Conservation (phyloP, 2,888 invertebrate species). For the Drosophila imparisetae region DNA sequence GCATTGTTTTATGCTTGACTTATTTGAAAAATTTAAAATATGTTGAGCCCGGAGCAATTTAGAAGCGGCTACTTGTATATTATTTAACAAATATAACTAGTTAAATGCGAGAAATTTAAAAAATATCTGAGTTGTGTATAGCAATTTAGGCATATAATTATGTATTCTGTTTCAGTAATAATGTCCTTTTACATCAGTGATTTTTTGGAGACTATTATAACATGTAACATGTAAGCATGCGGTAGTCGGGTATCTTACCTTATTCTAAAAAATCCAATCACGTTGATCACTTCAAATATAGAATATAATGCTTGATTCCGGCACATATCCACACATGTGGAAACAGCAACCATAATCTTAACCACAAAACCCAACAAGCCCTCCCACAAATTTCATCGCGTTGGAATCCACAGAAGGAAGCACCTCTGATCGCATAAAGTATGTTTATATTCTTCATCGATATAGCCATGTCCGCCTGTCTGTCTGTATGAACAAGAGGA, state of each 20-base stretch:
- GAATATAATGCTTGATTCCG: not conserved
- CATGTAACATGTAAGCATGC: too few species aligned
- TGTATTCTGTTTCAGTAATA: not conserved
- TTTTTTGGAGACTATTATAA: too few species aligned
- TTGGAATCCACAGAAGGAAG: not conserved
- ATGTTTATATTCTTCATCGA: too few species aligned
- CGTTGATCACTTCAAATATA: not conserved
- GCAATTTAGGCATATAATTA: not conserved
- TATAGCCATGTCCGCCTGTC: too few species aligned
- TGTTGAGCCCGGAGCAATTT: not conserved
- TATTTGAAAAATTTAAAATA: constrained; percentile 26
- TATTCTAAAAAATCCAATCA: not conserved
- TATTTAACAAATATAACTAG: not conserved
- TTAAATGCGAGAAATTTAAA: not conserved
- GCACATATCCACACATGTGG: not conserved
- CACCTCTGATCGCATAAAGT: too few species aligned
- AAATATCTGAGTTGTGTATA: not conserved
- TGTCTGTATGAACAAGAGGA: too few species aligned
- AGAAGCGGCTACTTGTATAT: not conserved
- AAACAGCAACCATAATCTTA: not conserved
- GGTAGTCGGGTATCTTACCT: not conserved
- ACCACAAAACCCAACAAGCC: not conserved
- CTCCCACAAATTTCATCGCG: too few species aligned
- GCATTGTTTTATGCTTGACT: constrained; percentile 35
- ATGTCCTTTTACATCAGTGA: not conserved